Percentiles rank a stretch among this genome's conserved stretches.
Evolutionary conservation across 2,888 invertebrate species (phyloP).

Genomic region (Plagiodera versicolora): DNA sequence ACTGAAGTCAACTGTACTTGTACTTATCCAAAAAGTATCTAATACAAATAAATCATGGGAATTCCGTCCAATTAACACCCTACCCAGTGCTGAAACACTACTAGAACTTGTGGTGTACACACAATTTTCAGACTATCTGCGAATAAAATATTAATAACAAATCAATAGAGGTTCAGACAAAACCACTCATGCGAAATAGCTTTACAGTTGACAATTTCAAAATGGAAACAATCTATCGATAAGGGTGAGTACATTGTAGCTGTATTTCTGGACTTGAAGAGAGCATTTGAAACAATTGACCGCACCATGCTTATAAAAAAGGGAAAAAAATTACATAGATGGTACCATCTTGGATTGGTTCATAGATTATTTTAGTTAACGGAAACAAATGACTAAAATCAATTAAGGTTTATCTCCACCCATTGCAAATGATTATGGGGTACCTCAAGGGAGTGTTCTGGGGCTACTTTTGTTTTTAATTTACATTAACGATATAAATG

Average conservation of each 20-base stretch:
- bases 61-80: constrained; percentile 13
- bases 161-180: constrained; percentile 6
- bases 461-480: background rate
- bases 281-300: constrained; percentile 14
- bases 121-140: constrained; percentile 6
- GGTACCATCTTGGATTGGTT: background rate
- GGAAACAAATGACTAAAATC: constrained; percentile 2
- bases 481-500: background rate
- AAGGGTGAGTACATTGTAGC: constrained; percentile 13
- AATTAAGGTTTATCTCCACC: constrained; percentile 4
- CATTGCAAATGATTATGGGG: constrained; percentile 7
- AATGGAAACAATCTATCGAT: constrained; percentile 13
- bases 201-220: constrained; percentile 8
- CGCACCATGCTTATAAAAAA: constrained; percentile 7
- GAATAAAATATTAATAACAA: constrained; percentile 8
- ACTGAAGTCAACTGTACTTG: constrained; percentile 8
- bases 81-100: constrained; percentile 8
- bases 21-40: constrained; percentile 10
- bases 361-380: background rate
- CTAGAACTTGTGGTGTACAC: constrained; percentile 7
- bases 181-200: constrained; percentile 13
- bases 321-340: constrained; percentile 2
- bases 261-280: constrained; percentile 9
- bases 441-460: constrained; percentile 7
- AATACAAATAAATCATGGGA: constrained; percentile 11